These are phyloP conservation scores for Ramphastos sulfuratus DNA, from an alignment of 2,113 vertebrate genomes.

Conservation along the genomic window DNA sequence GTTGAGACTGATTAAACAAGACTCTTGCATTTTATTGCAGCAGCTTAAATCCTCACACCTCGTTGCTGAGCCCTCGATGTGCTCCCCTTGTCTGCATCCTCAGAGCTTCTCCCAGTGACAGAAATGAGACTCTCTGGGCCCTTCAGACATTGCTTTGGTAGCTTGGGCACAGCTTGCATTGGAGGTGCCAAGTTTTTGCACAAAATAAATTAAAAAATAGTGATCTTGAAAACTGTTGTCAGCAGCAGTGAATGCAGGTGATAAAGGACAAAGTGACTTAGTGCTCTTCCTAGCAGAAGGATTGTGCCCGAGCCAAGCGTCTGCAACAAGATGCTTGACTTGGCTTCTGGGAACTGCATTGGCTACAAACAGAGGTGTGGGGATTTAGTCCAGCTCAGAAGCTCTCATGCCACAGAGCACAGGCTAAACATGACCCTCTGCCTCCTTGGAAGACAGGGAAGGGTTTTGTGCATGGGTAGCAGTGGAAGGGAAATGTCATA, in stretches of 20 bases:
- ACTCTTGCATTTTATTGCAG: neutral
- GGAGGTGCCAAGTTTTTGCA: neutral
- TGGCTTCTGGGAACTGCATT: neutral
- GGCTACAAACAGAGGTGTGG: rapidly evolving
- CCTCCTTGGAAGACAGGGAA: neutral
- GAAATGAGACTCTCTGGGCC: neutral
- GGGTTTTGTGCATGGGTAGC: neutral
- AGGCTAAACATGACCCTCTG: neutral
- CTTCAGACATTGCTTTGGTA: neutral
- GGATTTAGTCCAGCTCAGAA: neutral
- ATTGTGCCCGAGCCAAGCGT: neutral
- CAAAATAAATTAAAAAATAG: neutral
- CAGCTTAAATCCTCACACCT: neutral
- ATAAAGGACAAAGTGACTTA: neutral
- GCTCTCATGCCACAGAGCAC: neutral
- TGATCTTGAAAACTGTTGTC: neutral
- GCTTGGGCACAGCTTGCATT: neutral
- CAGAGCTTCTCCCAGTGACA: neutral
- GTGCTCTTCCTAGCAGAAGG: neutral
- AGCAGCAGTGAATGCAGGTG: neutral
- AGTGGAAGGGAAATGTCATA: neutral
- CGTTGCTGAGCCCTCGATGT: neutral
- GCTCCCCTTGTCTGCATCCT: neutral
- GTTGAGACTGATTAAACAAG: neutral
- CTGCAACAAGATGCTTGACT: neutral